Evolutionary conservation across 2,888 invertebrate genomes (phyloP), one percentile per base, ranked within the genome.

Genomic region (Sussaba pulchella): DNA sequence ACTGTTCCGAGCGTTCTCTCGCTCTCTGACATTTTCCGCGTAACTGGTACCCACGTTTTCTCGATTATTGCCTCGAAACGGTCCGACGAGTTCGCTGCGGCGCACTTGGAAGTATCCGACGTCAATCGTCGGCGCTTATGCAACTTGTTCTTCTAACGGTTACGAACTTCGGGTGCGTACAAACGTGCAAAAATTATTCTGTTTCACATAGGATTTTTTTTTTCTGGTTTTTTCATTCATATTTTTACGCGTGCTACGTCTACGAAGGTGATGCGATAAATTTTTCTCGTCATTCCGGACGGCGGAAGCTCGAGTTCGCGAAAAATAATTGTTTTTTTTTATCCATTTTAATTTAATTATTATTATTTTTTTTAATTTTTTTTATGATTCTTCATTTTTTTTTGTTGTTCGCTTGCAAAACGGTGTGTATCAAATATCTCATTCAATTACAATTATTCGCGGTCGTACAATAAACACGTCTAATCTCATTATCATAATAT

Each of bases 141-240:
- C 41, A 54, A 47, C 45, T 43, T 70, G 52, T 70, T 70, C 64
- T 21, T 61, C 69, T 59, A 71, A 70, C 31, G 4, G 9, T 67
- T 67, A n/a, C 59, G n/a, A 47, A 47, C 57, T n/a, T 50, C 39
- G 41, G 5, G 78, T 79, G 52, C 71, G 86, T 89, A 89, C 86
- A 89, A 88, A 88, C 81, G 89, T 89, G 89, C 89, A 89, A 89
- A 88, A 89, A 87, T 83, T 85, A 89, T 88, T 85, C 79, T 73
- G 64, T 82, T 41, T 81, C 79, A 84, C 31, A 31, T n/a, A n/a
- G n/a, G n/a, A 31, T 31, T 31, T 31, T 31, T 31, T 31, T 31
- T 31, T 6, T 31, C 6, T n/a, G n/a, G n/a, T 31, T 31, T 31
- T 31, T 31, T 31, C 31, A 31, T 31, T 31, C 31, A 2, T 31